Percentiles rank a stretch among this genome's conserved stretches.
These are phyloP conservation scores for Bombus superbus DNA, from an alignment of 1,140 invertebrate species.

Conservation along the genomic window DNA sequence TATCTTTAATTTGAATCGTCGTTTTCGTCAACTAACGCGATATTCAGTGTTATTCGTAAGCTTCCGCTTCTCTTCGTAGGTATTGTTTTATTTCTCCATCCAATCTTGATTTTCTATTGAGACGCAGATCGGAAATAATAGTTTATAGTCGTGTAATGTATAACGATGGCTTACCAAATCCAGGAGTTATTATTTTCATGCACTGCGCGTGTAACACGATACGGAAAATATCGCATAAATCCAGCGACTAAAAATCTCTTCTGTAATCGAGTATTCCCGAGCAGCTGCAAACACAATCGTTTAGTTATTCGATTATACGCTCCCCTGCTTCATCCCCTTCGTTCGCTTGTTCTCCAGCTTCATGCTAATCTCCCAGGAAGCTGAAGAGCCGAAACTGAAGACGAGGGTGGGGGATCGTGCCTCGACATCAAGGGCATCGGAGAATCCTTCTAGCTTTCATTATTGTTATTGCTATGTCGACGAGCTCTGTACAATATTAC, in stretches of 20 bases:
- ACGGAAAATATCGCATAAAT: not conserved
- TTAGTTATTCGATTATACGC: conserved; percentile 69
- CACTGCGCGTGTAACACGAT: not conserved
- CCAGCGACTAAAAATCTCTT: conserved; percentile 35
- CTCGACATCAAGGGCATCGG: conserved; percentile 69
- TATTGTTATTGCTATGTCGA: conserved; percentile 74
- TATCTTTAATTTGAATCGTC: no score
- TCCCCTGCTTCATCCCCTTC: conserved; percentile 52
- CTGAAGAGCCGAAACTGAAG: conserved; percentile 59
- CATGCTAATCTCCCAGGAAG: conserved; percentile 73
- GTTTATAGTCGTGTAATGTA: no score
- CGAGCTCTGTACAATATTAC: conserved; percentile 50
- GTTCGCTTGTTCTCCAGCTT: conserved; percentile 52
- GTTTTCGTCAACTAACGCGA: no score
- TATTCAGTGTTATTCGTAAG: no score
- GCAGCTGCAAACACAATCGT: conserved; percentile 67
- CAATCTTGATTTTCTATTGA: no score
- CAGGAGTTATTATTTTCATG: not conserved
- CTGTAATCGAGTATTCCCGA: conserved; percentile 48
- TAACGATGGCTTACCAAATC: not conserved
- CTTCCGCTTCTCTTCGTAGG: no score
- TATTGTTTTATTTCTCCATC: no score
- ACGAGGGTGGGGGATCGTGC: conserved; percentile 38
- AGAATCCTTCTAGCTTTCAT: conserved; percentile 75
- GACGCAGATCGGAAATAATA: no score